Evolutionary conservation across 2,888 invertebrate species (phyloP), one percentile per base, ranked within the genome.

Genomic region (Cryptus viduatorius): DNA sequence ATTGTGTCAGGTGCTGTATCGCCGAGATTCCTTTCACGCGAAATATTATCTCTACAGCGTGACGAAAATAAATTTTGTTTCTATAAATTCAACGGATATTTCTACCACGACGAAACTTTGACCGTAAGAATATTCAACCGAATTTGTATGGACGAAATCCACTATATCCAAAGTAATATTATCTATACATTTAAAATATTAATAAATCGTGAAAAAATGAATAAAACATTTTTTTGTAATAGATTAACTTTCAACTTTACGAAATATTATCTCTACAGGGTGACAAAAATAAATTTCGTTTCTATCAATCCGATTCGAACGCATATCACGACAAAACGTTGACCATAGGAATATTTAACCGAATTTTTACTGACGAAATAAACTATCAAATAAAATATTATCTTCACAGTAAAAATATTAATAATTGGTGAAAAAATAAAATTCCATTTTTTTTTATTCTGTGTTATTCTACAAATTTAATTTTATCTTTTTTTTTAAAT

Each of bases 371-470:
- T 1, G 59, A 29, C 37, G 37, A 37, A 37, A 37, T 37, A 37
- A 37, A 37, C 5, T 4, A 37, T 37, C 37, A 5, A 1, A 37
- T 3, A 7, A 7, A 37, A 37, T 37, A 37, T 37, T 37, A 37
- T 37, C 1, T 37, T 37, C 8, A 37, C 8, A 37, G 4, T 8
- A 4, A 8, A 37, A 37, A 37, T 24, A 24, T 24, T 24, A 24
- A 24, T 24, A 24, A 24, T 24, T 24, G 3, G 24, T 1, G 37
- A 37, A 37, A 37, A 5, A 7, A 37, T 37, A 37, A 37, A 31
- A 31, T n/a, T n/a, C n/a, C 16, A 29, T 24, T 53, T 69, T 31
- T 48, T 73, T 73, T 24, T 61, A n/a, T n/a, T n/a, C n/a, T n/a
- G n/a, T n/a, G n/a, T n/a, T n/a, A n/a, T n/a, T n/a, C n/a, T n/a